Evolutionary conservation across 2,113 vertebrate genomes (phyloP).

Genomic region (Trachemys scripta): DNA sequence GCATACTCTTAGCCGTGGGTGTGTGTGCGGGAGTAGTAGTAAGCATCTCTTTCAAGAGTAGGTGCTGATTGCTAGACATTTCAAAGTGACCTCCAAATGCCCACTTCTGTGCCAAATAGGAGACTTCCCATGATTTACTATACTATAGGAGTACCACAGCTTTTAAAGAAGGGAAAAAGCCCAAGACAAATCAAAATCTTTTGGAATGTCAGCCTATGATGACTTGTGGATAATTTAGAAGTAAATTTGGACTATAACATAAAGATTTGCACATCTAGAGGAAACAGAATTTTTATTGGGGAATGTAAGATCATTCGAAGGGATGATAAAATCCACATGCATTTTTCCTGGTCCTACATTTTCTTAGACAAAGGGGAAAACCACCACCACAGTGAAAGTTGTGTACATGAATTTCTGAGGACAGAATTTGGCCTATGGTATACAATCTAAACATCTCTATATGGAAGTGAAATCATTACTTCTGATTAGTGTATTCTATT

Average conservation of each 20-base stretch:
- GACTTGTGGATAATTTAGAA: no score
- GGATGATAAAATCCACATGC: background rate
- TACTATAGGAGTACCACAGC: background rate
- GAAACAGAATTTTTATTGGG: background rate
- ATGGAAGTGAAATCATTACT: background rate
- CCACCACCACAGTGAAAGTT: background rate
- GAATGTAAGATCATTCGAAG: background rate
- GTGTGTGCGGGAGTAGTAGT: background rate
- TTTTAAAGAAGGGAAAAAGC: background rate
- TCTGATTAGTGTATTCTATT: background rate
- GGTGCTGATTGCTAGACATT: background rate
- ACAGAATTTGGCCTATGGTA: background rate
- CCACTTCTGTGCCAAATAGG: background rate
- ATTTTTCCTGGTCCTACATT: background rate
- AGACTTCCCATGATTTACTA: background rate
- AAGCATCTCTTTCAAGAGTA: background rate
- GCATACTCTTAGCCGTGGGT: background rate
- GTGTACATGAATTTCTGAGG: background rate
- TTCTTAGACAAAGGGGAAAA: conserved; percentile 11
- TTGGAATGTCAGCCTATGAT: background rate
- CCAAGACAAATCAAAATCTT: background rate
- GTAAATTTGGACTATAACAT: background rate
- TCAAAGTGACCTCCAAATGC: background rate
- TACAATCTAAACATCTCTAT: background rate
- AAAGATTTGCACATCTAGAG: background rate